Evolutionary conservation across 2,113 vertebrate genomes (phyloP).

Genomic region (Hypocryptadius cinnamomeus): DNA sequence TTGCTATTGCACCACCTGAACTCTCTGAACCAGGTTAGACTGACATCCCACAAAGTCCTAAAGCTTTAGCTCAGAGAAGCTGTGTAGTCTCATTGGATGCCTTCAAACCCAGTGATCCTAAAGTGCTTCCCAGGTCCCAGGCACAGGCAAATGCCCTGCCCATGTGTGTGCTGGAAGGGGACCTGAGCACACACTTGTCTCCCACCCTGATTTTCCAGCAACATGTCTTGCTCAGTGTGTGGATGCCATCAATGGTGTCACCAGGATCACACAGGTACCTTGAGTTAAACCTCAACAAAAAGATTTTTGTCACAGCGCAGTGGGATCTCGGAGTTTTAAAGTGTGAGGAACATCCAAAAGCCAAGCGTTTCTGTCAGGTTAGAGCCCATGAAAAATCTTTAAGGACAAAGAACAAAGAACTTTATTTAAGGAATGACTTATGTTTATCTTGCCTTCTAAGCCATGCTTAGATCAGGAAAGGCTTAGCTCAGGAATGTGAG

Average conservation of each 20-base stretch:
- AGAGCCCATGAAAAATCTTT: background rate
- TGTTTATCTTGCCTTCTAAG: background rate
- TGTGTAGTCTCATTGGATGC: background rate
- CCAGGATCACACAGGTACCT: background rate
- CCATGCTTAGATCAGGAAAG: background rate
- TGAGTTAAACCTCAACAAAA: background rate
- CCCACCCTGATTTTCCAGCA: background rate
- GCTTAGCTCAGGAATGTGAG: background rate
- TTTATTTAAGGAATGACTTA: background rate
- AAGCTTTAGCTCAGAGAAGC: background rate
- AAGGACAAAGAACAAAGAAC: background rate
- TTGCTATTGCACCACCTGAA: background rate
- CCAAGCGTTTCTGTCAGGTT: background rate
- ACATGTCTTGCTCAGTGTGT: background rate
- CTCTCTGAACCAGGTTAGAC: background rate
- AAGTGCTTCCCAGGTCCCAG: background rate
- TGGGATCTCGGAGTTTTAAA: background rate
- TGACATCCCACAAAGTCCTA: background rate
- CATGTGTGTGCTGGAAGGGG: background rate
- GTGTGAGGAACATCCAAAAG: background rate
- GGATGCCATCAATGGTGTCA: no score
- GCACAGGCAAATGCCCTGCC: background rate
- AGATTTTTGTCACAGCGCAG: background rate
- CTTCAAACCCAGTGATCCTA: fast-evolving
- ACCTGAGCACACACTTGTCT: background rate